A percentile compares a stretch with the other conserved stretches of the same genome.
phyloP scores from a whole-genome alignment of 2,888 invertebrate species.

The Charanyca ferruginea region DNA sequence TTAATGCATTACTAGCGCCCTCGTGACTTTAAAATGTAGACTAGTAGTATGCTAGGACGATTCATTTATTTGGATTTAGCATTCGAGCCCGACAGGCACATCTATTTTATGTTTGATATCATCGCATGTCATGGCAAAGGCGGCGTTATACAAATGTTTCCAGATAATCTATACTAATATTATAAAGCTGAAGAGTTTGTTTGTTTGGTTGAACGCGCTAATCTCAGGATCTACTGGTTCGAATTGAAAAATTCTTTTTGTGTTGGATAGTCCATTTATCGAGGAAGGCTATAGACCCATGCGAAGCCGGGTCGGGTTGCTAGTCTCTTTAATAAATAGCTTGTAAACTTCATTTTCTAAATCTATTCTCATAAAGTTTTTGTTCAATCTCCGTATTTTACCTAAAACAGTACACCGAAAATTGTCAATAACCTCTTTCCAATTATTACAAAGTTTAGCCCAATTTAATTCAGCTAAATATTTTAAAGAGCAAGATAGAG shows the following conservation, averaged over 20 bases:
- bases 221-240: no score
- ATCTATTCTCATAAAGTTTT: neutral
- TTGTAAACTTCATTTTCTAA: no score
- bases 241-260: no score
- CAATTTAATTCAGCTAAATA: constrained; percentile 32
- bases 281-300: no score
- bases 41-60: constrained; percentile 9
- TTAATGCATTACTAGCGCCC: constrained; percentile 42
- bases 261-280: no score
- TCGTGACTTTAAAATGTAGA: constrained; percentile 26
- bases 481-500: constrained; percentile 37
- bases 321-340: no score
- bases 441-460: constrained; percentile 11
- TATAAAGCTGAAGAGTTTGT: no score
- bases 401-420: neutral
- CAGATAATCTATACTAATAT: constrained; percentile 10
- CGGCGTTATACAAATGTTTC: constrained; percentile 7
- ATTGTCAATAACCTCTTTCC: constrained; percentile 3
- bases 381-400: neutral
- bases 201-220: no score
- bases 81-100: constrained; percentile 21
- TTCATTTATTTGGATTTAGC: constrained; percentile 34
- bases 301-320: no score
- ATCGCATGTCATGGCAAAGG: constrained; percentile 12
- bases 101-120: constrained; percentile 38